Base-by-base conservation (phyloP, 2,888 invertebrate genomes). In the Cheilosia urbana region DNA sequence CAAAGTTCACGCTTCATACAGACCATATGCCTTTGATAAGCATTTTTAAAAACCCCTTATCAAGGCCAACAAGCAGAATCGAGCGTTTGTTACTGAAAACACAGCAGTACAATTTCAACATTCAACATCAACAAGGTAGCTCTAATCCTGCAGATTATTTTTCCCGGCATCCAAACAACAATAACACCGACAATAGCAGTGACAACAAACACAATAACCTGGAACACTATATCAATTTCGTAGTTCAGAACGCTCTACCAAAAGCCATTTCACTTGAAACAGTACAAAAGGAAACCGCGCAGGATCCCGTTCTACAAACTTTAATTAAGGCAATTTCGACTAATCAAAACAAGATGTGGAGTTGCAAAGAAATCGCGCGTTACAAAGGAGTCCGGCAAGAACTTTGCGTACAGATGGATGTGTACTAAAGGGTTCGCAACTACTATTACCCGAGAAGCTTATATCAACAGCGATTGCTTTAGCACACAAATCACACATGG, bases 11-110 rank as follows among this genome's bases (percentile, higher is more conserved):
- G 1, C 80, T 89, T 9, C 65, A 84, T 1, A 88, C 82, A 0
- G 87, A 88, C 53, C 88, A 88, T 53, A 88, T 87, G 65, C 91
- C 92, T 1, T 81, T 92, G 6, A 88, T 89, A 24, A 88, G 30
- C 40, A 87, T 89, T 24, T 89, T 71, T 19, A 30, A 45, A 34
- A 71, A 42, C n/a, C 2, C 13, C 4, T 4, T 42, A 42, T 42
- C n/a, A n/a, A 42, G n/a, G n/a, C 42, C 42, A 15, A 15, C 42
- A n/a, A 42, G 42, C 42, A 42, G 42, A 42, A 42, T 42, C 1
- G 42, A 42, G n/a, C 42, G 42, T n/a, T 6, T 42, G 13, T 42
- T 42, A n/a, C n/a, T 42, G n/a, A n/a, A 42, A 42, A 42, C 42
- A n/a, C 42, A 42, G 11, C 42, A 42, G 42, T 42, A 42, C n/a